phyloP scores from a whole-genome alignment of 2,113 vertebrate species.

The Campylorhamphus procurvoides region DNA sequence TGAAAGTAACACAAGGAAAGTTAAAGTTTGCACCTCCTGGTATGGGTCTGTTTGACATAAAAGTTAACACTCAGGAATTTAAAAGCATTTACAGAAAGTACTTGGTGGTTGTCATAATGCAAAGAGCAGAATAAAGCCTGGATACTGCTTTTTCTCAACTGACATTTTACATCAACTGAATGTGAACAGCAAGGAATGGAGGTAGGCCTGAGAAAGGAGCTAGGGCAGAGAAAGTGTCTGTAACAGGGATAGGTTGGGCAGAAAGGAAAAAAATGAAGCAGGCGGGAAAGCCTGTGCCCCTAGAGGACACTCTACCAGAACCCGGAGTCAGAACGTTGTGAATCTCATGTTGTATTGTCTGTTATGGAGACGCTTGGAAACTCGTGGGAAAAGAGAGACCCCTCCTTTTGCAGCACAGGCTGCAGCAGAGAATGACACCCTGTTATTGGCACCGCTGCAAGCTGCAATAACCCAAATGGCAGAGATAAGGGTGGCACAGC shows the following conservation, averaged over 20 bases:
- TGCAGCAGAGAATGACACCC: not conserved
- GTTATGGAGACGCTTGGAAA: not conserved
- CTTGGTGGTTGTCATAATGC: not conserved
- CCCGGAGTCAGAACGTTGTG: not conserved
- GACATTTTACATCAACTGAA: not conserved
- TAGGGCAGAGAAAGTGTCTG: not conserved
- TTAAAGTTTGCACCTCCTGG: not conserved
- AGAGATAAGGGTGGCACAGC: not conserved
- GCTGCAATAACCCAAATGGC: not conserved
- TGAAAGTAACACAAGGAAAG: not conserved
- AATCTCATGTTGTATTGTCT: not conserved
- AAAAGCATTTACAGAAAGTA: not conserved
- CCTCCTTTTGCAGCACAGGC: not conserved
- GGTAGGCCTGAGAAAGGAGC: not conserved
- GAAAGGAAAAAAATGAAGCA: not conserved
- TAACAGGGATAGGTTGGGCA: not conserved
- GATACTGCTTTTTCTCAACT: not conserved
- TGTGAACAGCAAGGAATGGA: not conserved
- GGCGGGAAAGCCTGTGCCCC: not conserved
- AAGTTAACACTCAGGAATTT: not conserved
- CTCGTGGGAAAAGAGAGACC: not conserved
- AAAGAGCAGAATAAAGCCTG: not conserved
- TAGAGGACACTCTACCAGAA: not conserved
- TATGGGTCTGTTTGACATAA: not conserved
- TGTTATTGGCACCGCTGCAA: not conserved